A percentile compares a stretch with the other conserved stretches of the same genome.
Conservation (phyloP, 2,797 vertebrate species). For the Cetoscarus ocellatus region DNA sequence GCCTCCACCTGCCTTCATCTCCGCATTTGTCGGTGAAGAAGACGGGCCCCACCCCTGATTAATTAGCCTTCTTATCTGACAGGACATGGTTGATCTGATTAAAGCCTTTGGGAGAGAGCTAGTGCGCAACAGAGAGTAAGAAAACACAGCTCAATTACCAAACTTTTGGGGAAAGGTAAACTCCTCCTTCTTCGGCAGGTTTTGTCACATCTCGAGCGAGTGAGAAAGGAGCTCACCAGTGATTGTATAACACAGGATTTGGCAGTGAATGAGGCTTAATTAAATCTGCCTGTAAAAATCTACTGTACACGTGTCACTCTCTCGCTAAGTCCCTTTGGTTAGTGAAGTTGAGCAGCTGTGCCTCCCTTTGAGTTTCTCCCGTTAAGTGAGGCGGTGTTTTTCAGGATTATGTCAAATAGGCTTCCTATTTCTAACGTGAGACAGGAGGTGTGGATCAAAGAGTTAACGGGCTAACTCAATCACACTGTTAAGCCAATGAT, state of each 20-base stretch:
- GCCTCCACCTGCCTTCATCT: conserved; percentile 67
- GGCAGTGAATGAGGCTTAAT: conserved; percentile 71
- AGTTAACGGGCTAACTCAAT: conserved; percentile 62
- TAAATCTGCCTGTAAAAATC: conserved; percentile 72
- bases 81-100: conserved; percentile 81
- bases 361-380: conserved; percentile 57
- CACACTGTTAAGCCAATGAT: conserved; percentile 58
- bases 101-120: conserved; percentile 68
- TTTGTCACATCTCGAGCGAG: conserved; percentile 34
- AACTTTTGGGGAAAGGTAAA: conserved; percentile 37
- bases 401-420: conserved; percentile 75
- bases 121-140: conserved; percentile 25
- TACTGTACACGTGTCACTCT: conserved; percentile 70
- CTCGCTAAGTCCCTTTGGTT: conserved; percentile 57
- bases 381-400: conserved; percentile 64
- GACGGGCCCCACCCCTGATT: conserved; percentile 71
- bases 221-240: conserved; percentile 31
- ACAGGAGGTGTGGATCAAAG: conserved; percentile 74
- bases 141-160: conserved; percentile 57
- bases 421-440: conserved; percentile 58
- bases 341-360: conserved; percentile 52
- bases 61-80: conserved; percentile 81
- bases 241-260: conserved; percentile 70
- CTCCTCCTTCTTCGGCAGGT: conserved; percentile 47
- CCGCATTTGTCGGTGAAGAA: conserved; percentile 69